Evolutionary conservation across 2,113 vertebrate genomes (phyloP), one percentile per base, ranked within the genome.

Genomic region (Neodontobutis hainanensis): DNA sequence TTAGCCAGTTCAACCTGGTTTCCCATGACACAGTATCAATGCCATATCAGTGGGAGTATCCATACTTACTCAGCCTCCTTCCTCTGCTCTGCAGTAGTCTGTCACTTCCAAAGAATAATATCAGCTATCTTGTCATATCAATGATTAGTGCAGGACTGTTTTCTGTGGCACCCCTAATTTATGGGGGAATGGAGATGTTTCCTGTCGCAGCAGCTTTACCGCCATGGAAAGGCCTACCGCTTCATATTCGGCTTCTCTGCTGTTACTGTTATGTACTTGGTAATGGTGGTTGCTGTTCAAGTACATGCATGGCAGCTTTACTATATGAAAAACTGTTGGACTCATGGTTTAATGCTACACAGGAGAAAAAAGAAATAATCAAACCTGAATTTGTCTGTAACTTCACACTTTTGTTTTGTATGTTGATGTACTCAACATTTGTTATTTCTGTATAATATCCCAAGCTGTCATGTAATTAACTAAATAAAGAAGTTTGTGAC

Each of bases 181-280:
- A 99, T 0, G 97, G 97, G 38, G 93, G 93, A 57, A 98, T 99
- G 97, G 97, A 99, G 90, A 99, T 99, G 97, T 97, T 99, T 77
- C 97, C 97, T 0, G 94, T 96, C 32, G 97, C 97, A 97, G 90
- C 96, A 98, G 89, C 95, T 99, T n/a, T 99, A 97, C 81, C 93
- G 96, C 14, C 95, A 99, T 0, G 96, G 97, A 76, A 98, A 97
- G 79, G 96, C 96, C 43, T 98, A 98, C 80, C 95, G 96, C 73
- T 98, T 98, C 89, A 95, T 97, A 71, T 96, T 97, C 19, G 96
- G 95, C 47, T 94, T 94, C 75, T 95, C 95, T 0, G 97, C 97
- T 0, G 96, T 99, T 66, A 95, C 96, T 0, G 93, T 97, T 61
- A 96, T 97, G 95, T 99, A 97, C 86, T 86, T 99, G 70, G 84